Evolutionary conservation across 2,797 vertebrate species (phyloP).

Genomic region (Typhlichthys subterraneus): DNA sequence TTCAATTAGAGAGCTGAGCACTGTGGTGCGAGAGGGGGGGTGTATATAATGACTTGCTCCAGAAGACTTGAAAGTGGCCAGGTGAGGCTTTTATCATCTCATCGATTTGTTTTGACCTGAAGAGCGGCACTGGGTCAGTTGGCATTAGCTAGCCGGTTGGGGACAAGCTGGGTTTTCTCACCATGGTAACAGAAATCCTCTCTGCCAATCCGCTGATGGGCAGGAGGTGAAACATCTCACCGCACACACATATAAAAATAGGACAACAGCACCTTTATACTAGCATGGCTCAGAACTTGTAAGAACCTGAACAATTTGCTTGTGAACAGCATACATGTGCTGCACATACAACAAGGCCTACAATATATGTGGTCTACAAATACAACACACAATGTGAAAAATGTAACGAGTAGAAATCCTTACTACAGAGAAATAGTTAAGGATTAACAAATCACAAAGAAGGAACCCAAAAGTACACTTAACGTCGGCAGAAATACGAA

Average conservation of each 20-base stretch:
- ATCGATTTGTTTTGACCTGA: conserved; percentile 57
- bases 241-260: background rate
- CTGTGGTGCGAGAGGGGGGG: no score
- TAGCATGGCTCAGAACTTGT: no score
- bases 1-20: no score
- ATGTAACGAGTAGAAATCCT: no score
- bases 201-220: conserved; percentile 31
- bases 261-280: background rate
- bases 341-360: no score
- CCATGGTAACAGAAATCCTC: conserved; percentile 59
- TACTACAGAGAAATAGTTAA: no score
- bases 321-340: no score
- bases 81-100: conserved; percentile 50
- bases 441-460: no score
- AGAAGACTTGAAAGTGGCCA: conserved; percentile 25
- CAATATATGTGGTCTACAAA: no score
- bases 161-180: conserved; percentile 29
- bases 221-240: conserved; percentile 44
- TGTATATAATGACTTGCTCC: conserved; percentile 35
- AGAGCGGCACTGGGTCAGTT: conserved; percentile 32
- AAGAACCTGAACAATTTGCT: no score
- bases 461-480: background rate
- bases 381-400: no score
- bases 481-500: background rate
- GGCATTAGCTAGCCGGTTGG: conserved; percentile 1